Conservation (phyloP, 2,888 invertebrate species). For the Andrena dorsata region DNA sequence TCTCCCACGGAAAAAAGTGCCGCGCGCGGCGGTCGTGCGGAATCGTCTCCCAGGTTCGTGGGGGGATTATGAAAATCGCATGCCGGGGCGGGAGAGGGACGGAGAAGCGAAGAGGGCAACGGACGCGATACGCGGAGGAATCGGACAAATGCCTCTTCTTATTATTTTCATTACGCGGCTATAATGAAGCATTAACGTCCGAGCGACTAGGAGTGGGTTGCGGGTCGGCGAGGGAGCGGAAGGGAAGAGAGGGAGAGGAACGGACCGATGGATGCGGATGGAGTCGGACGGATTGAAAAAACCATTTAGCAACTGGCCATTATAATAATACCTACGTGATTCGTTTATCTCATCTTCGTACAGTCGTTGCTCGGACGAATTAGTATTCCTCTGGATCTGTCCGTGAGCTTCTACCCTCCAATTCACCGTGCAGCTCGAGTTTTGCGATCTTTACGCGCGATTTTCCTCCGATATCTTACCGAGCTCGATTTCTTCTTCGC, state of each 20-base stretch:
- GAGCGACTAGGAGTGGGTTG: slow-evolving; percentile 61
- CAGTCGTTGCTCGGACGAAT: slow-evolving; percentile 72
- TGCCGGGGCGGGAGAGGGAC: not conserved
- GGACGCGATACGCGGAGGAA: slow-evolving; percentile 56
- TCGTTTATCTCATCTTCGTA: slow-evolving; percentile 82
- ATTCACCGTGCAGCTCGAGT: not conserved
- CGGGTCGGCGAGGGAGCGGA: slow-evolving; percentile 45
- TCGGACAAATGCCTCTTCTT: slow-evolving; percentile 82
- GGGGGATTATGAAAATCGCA: slow-evolving; percentile 18
- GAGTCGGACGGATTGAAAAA: slow-evolving; percentile 82
- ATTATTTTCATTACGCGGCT: slow-evolving; percentile 84
- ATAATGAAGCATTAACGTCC: slow-evolving; percentile 83
- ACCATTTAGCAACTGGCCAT: slow-evolving; percentile 85
- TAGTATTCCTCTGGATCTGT: slow-evolving; percentile 19
- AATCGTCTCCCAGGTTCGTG: not conserved
- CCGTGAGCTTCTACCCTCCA: not conserved
- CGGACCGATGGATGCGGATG: slow-evolving; percentile 71
- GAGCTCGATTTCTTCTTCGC: not conserved
- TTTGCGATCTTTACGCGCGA: not conserved
- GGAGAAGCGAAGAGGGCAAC: slow-evolving; percentile 5
- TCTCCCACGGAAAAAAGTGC: not conserved
- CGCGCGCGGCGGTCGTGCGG: slow-evolving; percentile 1
- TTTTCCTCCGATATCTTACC: not conserved
- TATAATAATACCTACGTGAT: slow-evolving; percentile 84
- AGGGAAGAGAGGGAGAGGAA: slow-evolving; percentile 27